phyloP scores from a whole-genome alignment of 2,888 invertebrate genomes.

The Elegia similella region DNA sequence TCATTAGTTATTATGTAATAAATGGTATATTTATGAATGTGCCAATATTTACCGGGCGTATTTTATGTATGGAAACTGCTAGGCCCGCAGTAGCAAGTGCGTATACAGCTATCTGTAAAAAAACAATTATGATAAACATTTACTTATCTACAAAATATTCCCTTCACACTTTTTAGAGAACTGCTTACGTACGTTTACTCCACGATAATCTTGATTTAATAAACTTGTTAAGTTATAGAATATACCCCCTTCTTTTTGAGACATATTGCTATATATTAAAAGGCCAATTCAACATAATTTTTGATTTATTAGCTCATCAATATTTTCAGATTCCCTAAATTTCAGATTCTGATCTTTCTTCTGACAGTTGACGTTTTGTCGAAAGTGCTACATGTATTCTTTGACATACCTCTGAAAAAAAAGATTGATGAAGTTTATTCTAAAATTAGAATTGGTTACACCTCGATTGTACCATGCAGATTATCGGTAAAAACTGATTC shows the following conservation, averaged over 20 bases:
- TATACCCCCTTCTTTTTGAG: slow-evolving; percentile 53
- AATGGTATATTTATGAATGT: slow-evolving; percentile 28
- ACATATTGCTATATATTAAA: slow-evolving; percentile 48
- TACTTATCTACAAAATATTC: slow-evolving; percentile 14
- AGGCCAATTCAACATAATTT: slow-evolving; percentile 51
- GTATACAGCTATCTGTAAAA: slow-evolving; percentile 79
- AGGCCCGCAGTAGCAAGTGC: slow-evolving; percentile 80
- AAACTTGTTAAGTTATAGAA: slow-evolving; percentile 56
- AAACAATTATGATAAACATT: slow-evolving; percentile 33
- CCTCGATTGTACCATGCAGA: too few relatives aligned
- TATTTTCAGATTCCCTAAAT: slow-evolving; percentile 53
- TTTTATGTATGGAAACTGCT: slow-evolving; percentile 78
- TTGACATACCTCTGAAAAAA: too few relatives aligned
- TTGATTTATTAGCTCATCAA: slow-evolving; percentile 54
- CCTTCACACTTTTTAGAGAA: neutral
- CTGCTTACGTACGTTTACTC: slow-evolving; percentile 63
- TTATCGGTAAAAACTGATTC: neutral
- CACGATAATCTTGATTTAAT: slow-evolving; percentile 70
- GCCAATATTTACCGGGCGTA: slow-evolving; percentile 79
- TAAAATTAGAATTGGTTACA: too few relatives aligned
- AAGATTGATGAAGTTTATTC: too few relatives aligned
- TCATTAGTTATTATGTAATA: slow-evolving; percentile 61
- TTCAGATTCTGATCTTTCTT: slow-evolving; percentile 36
- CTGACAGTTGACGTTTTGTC: slow-evolving; percentile 27
- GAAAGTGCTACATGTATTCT: neutral